Percentiles rank a stretch among this genome's conserved stretches.
These are phyloP conservation scores for Danio albolineatus DNA, from an alignment of 2,797 vertebrate genomes.

Conservation along the genomic window DNA sequence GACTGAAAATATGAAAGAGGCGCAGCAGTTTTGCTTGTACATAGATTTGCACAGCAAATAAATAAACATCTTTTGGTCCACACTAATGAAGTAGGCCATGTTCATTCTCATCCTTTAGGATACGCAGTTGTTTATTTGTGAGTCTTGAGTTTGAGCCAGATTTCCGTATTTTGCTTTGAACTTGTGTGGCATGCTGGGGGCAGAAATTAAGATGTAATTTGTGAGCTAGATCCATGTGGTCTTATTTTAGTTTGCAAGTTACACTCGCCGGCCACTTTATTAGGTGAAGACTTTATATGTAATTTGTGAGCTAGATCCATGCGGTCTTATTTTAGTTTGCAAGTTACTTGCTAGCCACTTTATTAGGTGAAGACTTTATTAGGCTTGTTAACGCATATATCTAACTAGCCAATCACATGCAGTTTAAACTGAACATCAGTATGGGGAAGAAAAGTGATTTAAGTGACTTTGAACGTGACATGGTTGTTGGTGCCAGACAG, in stretches of 20 bases:
- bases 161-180: conserved; percentile 34
- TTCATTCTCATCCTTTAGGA: conserved; percentile 23
- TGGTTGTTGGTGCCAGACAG: no score
- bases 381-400: no score
- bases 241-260: conserved; percentile 29
- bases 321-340: no score
- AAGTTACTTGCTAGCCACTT: no score
- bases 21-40: conserved; percentile 9
- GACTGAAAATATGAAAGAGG: not conserved
- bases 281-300: no score
- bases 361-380: no score
- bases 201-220: conserved; percentile 23
- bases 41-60: conserved; percentile 50
- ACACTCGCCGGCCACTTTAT: no score
- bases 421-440: no score
- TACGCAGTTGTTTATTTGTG: conserved; percentile 36
- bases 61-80: conserved; percentile 32
- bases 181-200: conserved; percentile 18
- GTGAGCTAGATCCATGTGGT: not conserved
- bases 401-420: no score
- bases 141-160: conserved; percentile 17
- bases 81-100: conserved; percentile 23
- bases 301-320: no score
- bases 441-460: no score
- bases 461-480: no score